Conservation (phyloP, 37 sponge, comb jelly and placozoan species). For the Halichondria panicea region DNA sequence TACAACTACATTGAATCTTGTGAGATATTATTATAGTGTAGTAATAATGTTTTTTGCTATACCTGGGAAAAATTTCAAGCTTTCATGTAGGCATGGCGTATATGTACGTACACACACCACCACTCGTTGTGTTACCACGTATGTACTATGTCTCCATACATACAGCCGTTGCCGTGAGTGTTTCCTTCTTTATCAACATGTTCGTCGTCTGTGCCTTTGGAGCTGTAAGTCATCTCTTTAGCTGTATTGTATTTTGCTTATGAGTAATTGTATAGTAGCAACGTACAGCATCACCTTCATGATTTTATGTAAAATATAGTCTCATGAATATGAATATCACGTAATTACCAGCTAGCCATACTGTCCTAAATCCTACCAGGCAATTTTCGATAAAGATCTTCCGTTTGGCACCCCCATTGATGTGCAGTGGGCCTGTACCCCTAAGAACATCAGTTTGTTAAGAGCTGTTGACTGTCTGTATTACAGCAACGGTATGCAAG, state of each 20-base stretch:
- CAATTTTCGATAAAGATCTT: not conserved
- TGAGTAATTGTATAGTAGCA: no score
- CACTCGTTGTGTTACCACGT: no score
- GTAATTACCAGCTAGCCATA: no score
- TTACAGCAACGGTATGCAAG: constrained; percentile 16
- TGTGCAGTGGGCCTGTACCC: not conserved
- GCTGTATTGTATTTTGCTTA: no score
- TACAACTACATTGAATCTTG: constrained; percentile 87
- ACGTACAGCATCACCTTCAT: no score
- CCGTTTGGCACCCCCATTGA: not conserved
- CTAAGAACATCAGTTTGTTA: constrained; percentile 53
- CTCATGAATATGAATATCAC: no score
- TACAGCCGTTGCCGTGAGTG: constrained; percentile 83
- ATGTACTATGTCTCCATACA: no score
- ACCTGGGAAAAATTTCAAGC: no score
- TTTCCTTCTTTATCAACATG: constrained; percentile 88
- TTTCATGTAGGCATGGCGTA: no score
- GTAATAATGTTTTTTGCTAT: not conserved
- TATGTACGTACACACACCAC: not conserved
- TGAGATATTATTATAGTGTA: constrained; percentile 2
- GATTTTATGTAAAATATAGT: no score
- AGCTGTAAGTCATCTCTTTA: constrained; percentile 47
- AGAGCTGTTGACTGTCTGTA: constrained; percentile 51
- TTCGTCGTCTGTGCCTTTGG: constrained; percentile 96
- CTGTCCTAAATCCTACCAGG: no score